Conservation (phyloP, 2,797 vertebrate species). For the Intellagama lesueurii region DNA sequence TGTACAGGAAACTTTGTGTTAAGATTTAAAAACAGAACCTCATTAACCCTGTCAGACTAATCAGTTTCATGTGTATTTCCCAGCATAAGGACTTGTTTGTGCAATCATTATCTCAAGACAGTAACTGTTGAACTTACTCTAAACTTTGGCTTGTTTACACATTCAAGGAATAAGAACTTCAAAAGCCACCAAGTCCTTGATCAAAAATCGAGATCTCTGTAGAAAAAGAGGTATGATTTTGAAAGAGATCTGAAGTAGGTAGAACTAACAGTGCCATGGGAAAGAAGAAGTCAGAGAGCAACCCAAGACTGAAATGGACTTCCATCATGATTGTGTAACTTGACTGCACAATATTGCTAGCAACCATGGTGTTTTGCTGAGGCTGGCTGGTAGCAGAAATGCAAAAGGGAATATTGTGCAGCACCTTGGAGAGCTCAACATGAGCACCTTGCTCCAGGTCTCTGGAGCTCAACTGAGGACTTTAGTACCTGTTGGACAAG, state of each 20-base stretch:
- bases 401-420: too few relatives aligned
- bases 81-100: conserved; percentile 2
- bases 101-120: background rate
- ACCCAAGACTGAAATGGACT: background rate
- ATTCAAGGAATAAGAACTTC: background rate
- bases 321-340: background rate
- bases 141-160: background rate
- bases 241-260: background rate
- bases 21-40: conserved; percentile 1
- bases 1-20: background rate
- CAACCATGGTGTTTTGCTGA: background rate
- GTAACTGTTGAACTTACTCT: background rate
- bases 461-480: too few relatives aligned
- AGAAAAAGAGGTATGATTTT: background rate
- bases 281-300: background rate
- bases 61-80: conserved; percentile 9
- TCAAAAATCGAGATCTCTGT: background rate
- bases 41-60: conserved; percentile 9
- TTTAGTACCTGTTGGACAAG: too few relatives aligned
- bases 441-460: too few relatives aligned
- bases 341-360: background rate
- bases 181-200: background rate
- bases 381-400: too few relatives aligned
- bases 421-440: too few relatives aligned
- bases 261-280: background rate